phyloP scores from a whole-genome alignment of 2,888 invertebrate species.

The Cyclophora punctaria region DNA sequence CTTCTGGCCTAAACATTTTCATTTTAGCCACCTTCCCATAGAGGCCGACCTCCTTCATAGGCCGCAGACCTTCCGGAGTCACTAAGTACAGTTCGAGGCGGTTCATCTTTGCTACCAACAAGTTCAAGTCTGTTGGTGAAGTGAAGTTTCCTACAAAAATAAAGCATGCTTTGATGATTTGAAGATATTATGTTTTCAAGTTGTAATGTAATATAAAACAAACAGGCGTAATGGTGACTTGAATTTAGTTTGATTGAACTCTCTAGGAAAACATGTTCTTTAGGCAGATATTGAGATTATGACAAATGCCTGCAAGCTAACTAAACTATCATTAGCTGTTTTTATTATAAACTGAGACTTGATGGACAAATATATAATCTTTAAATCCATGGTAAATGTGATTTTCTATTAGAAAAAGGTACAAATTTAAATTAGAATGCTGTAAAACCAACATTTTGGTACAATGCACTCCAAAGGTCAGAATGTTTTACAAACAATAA shows the following conservation, averaged over 20 bases:
- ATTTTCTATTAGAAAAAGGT: too few relatives aligned
- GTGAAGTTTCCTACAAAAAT: constrained; percentile 91
- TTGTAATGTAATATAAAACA: too few relatives aligned
- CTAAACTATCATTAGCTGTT: too few relatives aligned
- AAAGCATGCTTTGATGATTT: background rate
- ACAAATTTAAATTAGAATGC: too few relatives aligned
- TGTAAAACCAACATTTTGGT: too few relatives aligned
- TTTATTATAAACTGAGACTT: too few relatives aligned
- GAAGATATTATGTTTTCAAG: background rate
- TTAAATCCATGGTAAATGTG: too few relatives aligned
- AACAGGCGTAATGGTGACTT: too few relatives aligned
- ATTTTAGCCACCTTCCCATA: constrained; percentile 96
- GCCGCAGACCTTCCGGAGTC: constrained; percentile 95
- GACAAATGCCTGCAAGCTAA: too few relatives aligned
- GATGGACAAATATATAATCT: too few relatives aligned
- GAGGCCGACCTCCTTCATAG: constrained; percentile 95
- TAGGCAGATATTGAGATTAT: background rate
- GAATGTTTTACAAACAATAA: too few relatives aligned
- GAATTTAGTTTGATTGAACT: background rate
- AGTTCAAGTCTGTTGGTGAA: constrained; percentile 92
- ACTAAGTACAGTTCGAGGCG: constrained; percentile 96
- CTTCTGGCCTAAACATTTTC: constrained; percentile 94
- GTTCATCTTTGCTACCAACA: constrained; percentile 96
- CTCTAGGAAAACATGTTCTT: background rate
- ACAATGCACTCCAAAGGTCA: too few relatives aligned